Evolutionary conservation across 2,888 invertebrate genomes (phyloP).

Genomic region (Drosophila buzzatii): DNA sequence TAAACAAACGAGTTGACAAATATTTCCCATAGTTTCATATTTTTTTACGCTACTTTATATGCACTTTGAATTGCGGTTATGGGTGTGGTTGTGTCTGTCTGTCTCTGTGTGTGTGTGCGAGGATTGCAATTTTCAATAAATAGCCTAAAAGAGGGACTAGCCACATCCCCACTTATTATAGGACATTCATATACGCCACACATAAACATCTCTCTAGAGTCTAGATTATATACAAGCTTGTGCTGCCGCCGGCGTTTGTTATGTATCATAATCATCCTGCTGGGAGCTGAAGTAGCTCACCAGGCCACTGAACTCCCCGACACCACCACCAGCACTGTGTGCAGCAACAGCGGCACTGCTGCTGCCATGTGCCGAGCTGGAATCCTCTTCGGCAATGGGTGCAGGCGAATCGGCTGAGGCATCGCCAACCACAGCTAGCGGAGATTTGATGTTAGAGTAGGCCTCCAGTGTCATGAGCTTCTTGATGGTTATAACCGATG

Average conservation of each 20-base stretch:
- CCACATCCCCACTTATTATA: slow-evolving; percentile 21
- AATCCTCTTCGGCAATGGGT: slow-evolving; percentile 72
- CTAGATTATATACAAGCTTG: slow-evolving; percentile 66
- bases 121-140: slow-evolving; percentile 43
- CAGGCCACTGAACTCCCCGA: slow-evolving; percentile 94
- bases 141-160: slow-evolving; percentile 38
- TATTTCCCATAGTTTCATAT: background rate
- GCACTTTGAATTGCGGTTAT: slow-evolving; percentile 44
- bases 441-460: slow-evolving; percentile 78
- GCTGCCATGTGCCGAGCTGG: slow-evolving; percentile 80
- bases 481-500: slow-evolving; percentile 74
- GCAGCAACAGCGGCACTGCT: slow-evolving; percentile 42
- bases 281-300: slow-evolving; percentile 97
- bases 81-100: background rate
- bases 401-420: slow-evolving; percentile 76
- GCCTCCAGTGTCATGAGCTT: slow-evolving; percentile 84
- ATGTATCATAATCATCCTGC: slow-evolving; percentile 94
- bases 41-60: slow-evolving; percentile 36
- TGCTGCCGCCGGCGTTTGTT: slow-evolving; percentile 85
- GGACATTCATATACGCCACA: slow-evolving; percentile 37
- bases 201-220: slow-evolving; percentile 42
- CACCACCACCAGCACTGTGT: slow-evolving; percentile 51
- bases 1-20: slow-evolving; percentile 26
- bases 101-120: background rate
- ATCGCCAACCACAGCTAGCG: slow-evolving; percentile 70